Conservation (phyloP, 2,113 vertebrate genomes). For the Cheirogaleus medius region DNA sequence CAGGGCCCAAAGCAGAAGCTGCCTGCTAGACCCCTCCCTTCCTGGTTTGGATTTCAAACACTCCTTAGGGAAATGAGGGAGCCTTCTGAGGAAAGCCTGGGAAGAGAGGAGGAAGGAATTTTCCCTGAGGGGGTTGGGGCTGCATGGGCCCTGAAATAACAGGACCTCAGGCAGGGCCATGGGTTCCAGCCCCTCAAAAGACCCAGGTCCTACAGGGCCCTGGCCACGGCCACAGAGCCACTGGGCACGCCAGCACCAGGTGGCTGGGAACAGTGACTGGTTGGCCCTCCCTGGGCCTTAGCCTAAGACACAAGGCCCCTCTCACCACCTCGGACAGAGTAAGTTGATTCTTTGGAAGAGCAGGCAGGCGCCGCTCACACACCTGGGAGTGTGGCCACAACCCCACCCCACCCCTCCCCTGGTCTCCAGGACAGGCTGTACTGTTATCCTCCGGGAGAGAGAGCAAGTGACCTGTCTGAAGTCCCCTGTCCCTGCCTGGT, state of each 20-base stretch:
- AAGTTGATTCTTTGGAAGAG: not conserved
- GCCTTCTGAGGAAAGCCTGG: not conserved
- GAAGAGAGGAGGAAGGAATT: not conserved
- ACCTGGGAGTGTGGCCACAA: not conserved
- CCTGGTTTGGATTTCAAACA: not conserved
- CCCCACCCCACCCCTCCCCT: accelerated
- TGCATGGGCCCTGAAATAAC: not conserved
- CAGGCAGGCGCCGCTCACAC: not conserved
- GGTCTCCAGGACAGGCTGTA: not conserved
- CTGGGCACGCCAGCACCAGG: too few species aligned
- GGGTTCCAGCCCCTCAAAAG: not conserved
- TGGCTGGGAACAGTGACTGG: not conserved
- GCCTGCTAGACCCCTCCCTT: not conserved
- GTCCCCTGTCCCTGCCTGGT: accelerated
- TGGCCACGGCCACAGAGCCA: not conserved
- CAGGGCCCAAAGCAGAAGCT: not conserved
- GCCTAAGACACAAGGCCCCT: not conserved
- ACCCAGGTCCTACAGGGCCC: not conserved
- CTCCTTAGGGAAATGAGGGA: not conserved
- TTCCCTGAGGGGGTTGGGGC: too few species aligned
- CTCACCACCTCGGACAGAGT: not conserved
- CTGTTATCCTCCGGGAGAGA: not conserved
- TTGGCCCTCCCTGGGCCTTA: not conserved
- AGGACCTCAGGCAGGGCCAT: not conserved
- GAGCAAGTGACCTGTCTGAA: not conserved